Evolutionary conservation across 2,888 invertebrate species (phyloP), one percentile per base, ranked within the genome.

Genomic region (Argynnis bischoffii): DNA sequence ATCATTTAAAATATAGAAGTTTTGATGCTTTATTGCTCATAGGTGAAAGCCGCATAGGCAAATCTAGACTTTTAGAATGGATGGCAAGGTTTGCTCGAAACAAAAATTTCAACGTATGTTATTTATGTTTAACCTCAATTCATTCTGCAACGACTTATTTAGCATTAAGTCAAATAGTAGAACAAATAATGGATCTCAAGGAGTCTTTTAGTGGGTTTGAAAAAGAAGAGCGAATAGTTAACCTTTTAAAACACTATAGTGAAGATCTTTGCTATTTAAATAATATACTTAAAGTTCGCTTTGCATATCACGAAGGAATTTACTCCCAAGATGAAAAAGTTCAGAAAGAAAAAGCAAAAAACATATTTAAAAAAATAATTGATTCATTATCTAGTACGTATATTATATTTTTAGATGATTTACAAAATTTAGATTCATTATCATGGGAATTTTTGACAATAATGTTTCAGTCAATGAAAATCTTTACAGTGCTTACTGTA

Each of bases 11-110:
- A 63, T 81, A 76, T 74, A 79, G 90, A 78, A 82, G 83, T 73
- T 93, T 92, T 72, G 87, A 92, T 76, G 95, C 94, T 4, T 80
- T 95, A 35, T 82, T 94, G 66, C 84, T 95, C 47, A 87, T 94
- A 71, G 95, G 94, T 35, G 89, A 92, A 67, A 82, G 88, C 14
- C 89, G 94, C 31, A 87, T 94, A 15, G 95, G 95, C 2, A 95
- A 95, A 79, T 93, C 92, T 26, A 88, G 94, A 71, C 76, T 95
- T 55, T 78, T 95, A 67, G 92, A 94, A 75, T 92, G 93, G 80
- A 93, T 92, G 87, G 81, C 84, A 2, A 83, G 88, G 56, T 55
- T 81, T 64, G 83, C 88, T 2, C 82, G 74, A 76, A 88, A 85
- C 74, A 78, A 75, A 64, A 78, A 77, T 5, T 75, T 78, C 66